Percentiles rank a stretch among this genome's conserved stretches.
phyloP scores from a whole-genome alignment of 2,888 invertebrate species.

The Patella pellucida region DNA sequence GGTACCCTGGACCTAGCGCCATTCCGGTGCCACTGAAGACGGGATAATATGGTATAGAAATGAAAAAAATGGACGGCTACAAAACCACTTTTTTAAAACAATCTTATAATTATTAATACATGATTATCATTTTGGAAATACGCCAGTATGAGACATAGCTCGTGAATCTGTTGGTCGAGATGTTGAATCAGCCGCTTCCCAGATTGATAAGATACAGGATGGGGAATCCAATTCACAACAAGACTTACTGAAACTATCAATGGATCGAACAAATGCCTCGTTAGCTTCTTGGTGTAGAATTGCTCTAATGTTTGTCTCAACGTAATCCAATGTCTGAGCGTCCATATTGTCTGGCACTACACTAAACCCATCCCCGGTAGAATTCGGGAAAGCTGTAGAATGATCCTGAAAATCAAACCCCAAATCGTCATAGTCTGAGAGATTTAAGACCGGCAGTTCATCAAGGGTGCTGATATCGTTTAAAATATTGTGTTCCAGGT shows the following conservation, averaged over 20 bases:
- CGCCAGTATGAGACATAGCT: not conserved
- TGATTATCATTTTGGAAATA: not conserved
- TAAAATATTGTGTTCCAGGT: not conserved
- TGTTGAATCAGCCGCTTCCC: slow-evolving; percentile 15
- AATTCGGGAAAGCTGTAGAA: not conserved
- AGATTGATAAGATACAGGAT: slow-evolving; percentile 21
- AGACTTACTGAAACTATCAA: slow-evolving; percentile 13
- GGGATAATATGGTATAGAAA: no score
- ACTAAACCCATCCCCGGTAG: not conserved
- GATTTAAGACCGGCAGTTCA: not conserved
- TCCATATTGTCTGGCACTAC: not conserved
- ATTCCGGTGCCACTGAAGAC: no score
- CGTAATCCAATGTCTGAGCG: not conserved
- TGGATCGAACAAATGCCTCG: slow-evolving; percentile 21
- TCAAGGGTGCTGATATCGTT: not conserved
- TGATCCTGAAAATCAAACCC: not conserved
- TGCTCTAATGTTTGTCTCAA: not conserved
- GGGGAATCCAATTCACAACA: slow-evolving; percentile 27
- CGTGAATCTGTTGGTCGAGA: not conserved
- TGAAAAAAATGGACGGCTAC: no score
- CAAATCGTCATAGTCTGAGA: not conserved
- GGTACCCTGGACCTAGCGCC: no score
- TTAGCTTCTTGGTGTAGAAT: slow-evolving; percentile 15
- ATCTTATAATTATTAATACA: no score
- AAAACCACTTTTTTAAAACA: no score